phyloP scores from a whole-genome alignment of 1,140 invertebrate species.

The Drosophila sucinea region DNA sequence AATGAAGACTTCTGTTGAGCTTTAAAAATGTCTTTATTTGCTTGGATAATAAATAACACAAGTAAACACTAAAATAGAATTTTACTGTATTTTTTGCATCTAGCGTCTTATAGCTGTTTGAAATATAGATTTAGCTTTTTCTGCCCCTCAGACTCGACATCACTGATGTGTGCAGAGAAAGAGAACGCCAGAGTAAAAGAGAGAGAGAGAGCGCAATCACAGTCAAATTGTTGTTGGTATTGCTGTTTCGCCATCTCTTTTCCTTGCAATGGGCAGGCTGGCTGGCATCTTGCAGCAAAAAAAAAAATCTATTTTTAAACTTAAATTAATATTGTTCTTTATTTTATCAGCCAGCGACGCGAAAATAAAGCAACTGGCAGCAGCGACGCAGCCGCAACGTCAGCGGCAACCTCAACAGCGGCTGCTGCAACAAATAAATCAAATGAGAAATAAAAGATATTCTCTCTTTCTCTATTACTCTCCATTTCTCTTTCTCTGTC shows the following conservation, averaged over 20 bases:
- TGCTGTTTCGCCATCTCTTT: conserved; percentile 28
- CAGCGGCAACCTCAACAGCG: conserved; percentile 21
- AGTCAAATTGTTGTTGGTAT: conserved; percentile 30
- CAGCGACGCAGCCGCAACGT: conserved; percentile 36
- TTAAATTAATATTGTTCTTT: conserved; percentile 82
- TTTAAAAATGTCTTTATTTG: no score
- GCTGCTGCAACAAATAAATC: conserved; percentile 78
- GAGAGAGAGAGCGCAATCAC: conserved; percentile 49
- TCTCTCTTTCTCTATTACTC: conserved; percentile 16
- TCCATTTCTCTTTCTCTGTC: conserved; percentile 29
- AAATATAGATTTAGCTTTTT: no score
- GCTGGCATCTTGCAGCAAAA: conserved; percentile 63
- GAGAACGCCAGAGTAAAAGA: conserved; percentile 19
- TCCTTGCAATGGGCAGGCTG: conserved; percentile 47
- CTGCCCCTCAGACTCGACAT: no score
- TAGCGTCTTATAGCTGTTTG: no score
- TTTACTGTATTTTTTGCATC: no score
- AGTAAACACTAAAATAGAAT: no score
- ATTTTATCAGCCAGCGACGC: conserved; percentile 76
- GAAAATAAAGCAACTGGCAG: conserved; percentile 62
- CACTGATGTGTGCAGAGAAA: conserved; percentile 12
- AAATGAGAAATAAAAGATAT: conserved; percentile 62
- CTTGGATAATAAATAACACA: no score
- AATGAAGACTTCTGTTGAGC: no score
- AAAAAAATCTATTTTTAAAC: conserved; percentile 78